Evolutionary conservation across 1,140 invertebrate species (phyloP).

Genomic region (Drosophila santomea): DNA sequence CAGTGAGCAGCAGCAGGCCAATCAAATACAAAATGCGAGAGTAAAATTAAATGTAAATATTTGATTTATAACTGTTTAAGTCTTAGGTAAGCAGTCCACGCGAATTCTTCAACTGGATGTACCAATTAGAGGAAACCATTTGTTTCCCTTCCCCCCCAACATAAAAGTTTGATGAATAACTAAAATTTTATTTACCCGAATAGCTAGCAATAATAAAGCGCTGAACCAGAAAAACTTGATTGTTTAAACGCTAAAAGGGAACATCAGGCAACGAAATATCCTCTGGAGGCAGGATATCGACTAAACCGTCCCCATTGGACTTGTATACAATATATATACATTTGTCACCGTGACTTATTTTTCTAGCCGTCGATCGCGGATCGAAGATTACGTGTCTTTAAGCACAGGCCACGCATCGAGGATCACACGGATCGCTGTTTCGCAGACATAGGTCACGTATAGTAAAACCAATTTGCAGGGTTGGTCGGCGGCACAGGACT

Average conservation of each 20-base stretch:
- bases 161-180: slow-evolving; percentile 17
- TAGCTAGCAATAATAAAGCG: slow-evolving; percentile 40
- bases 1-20: not conserved
- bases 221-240: slow-evolving; percentile 52
- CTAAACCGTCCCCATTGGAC: slow-evolving; percentile 6
- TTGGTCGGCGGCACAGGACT: slow-evolving; percentile 14
- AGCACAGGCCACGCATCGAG: not conserved
- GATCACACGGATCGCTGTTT: not conserved
- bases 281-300: slow-evolving; percentile 11
- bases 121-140: not conserved
- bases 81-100: not conserved
- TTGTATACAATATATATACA: not conserved
- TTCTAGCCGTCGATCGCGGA: not conserved
- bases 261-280: slow-evolving; percentile 20
- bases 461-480: slow-evolving; percentile 21
- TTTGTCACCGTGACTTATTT: not conserved
- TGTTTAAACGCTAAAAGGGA: slow-evolving; percentile 9
- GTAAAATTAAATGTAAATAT: not conserved
- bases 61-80: not conserved
- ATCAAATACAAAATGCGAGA: slow-evolving; percentile 1
- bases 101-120: too few species aligned
- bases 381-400: not conserved
- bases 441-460: slow-evolving; percentile 5
- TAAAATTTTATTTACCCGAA: slow-evolving; percentile 62
- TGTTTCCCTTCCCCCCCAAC: too few species aligned